Conservation (phyloP, 2,797 vertebrate genomes). For the Pelochelys cantorii region DNA sequence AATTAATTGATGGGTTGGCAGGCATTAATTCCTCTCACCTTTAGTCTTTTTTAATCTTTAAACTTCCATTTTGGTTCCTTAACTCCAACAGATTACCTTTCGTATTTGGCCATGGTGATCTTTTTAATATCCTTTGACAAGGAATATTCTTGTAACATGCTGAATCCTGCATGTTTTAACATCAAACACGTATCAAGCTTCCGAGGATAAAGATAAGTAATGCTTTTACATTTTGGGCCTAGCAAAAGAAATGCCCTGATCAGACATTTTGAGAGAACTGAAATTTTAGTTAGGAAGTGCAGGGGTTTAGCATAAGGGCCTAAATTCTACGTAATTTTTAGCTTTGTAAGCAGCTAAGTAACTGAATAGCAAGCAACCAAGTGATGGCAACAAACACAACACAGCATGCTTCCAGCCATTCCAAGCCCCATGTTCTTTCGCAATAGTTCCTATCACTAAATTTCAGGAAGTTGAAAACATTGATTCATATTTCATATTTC, state of each 20-base stretch:
- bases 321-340: background rate
- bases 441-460: background rate
- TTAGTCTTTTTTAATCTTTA: slow-evolving; percentile 68
- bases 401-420: background rate
- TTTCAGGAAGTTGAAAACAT: background rate
- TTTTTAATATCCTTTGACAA: slow-evolving; percentile 63
- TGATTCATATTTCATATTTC: background rate
- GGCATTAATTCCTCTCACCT: slow-evolving; percentile 29
- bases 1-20: slow-evolving; percentile 45
- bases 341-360: background rate
- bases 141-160: slow-evolving; percentile 39
- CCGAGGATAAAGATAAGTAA: slow-evolving; percentile 6
- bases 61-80: slow-evolving; percentile 43
- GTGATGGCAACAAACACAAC: background rate
- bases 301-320: background rate
- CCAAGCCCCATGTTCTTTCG: background rate
- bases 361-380: background rate
- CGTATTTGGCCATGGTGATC: slow-evolving; percentile 54
- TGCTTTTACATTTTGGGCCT: slow-evolving; percentile 17
- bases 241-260: background rate
- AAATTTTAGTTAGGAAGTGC: background rate
- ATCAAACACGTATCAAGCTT: background rate
- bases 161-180: slow-evolving; percentile 5
- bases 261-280: background rate
- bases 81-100: slow-evolving; percentile 46